Base-by-base conservation (phyloP, 2,113 vertebrate species). In the Taurulus bubalis region DNA sequence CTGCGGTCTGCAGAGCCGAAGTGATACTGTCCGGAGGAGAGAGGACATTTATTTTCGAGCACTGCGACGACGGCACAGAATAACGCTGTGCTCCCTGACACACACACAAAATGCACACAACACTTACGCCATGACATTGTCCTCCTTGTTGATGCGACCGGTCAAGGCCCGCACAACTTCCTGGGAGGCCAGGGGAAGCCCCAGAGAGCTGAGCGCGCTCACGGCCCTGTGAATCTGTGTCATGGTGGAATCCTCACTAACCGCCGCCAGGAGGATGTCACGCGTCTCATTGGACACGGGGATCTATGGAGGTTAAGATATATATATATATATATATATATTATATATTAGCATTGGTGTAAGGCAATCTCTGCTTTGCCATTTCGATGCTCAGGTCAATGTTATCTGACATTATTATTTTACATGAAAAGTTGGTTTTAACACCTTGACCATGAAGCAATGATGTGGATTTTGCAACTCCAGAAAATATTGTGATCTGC, bases 241-340 rank as follows among this genome's bases (percentile, higher is more conserved):
- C 83, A 98, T 81, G 0, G 97, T 95, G 0, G 98, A 99, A 84
- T 99, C 98, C 89, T 99, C 98, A 3, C 97, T 99, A 47, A 99
- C 95, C 6, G 97, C 95, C 30, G 96, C 97, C 90, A 98, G 94
- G 6, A 99, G 96, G 74, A 98, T 93, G 83, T 99, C 98, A 32
- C 97, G 96, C 18, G 98, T 99, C 91, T 99, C 98, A 38, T 99
- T 99, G 36, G 96, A 97, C 85, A 99, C 90, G 1, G 95, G 94
- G 64, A 99, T 97, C 98, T 99, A 86, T 72, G 59, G 82, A 76
- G 26, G 26, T 63, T 0, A 38, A 36, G 0, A 60, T 16, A 15
- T 45, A n/a, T n/a, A n/a, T n/a, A n/a, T n/a, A n/a, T n/a, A 60
- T 16, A 15, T 45, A n/a, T n/a, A n/a, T n/a, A 4, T 32, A 32